A percentile compares a stretch with the other conserved stretches of the same genome.
Conservation (phyloP, 2,888 invertebrate genomes). For the Anagyrus pseudococci region DNA sequence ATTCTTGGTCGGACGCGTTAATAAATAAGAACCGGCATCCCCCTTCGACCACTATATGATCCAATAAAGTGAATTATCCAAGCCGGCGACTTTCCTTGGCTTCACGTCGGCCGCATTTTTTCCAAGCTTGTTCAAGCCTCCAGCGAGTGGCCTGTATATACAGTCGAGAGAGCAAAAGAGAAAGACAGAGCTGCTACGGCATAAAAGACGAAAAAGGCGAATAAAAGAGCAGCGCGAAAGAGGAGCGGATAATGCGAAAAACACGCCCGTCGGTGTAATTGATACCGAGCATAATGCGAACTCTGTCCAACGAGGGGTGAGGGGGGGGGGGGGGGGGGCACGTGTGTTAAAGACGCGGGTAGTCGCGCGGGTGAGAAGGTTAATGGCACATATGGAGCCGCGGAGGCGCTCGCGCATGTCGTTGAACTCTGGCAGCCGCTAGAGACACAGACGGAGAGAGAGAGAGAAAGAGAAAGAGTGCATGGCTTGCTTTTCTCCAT, state of each 20-base stretch:
- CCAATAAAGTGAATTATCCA: slow-evolving; percentile 19
- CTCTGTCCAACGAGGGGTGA: too few relatives aligned
- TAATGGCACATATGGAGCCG: slow-evolving; percentile 8
- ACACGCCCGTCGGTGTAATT: slow-evolving; percentile 9
- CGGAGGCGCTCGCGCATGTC: background rate
- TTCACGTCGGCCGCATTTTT: slow-evolving; percentile 10
- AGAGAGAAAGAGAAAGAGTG: too few relatives aligned
- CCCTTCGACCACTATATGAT: slow-evolving; percentile 6
- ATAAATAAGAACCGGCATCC: too few relatives aligned
- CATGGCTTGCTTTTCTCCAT: too few relatives aligned
- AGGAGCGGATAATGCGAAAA: slow-evolving; percentile 3
- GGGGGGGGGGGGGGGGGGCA: background rate
- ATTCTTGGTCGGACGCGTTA: too few relatives aligned
- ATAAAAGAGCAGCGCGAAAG: background rate
- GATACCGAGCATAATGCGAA: slow-evolving; percentile 13
- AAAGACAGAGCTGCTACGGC: too few relatives aligned
- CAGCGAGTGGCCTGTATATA: too few relatives aligned
- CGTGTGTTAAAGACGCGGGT: background rate
- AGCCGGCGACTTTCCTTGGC: slow-evolving; percentile 16
- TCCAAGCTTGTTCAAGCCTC: too few relatives aligned
- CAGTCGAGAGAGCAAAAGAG: too few relatives aligned
- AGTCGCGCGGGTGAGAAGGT: slow-evolving; percentile 13
- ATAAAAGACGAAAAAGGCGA: too few relatives aligned
- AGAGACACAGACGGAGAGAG: too few relatives aligned
- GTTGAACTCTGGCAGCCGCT: background rate